Percentiles rank a stretch among this genome's conserved stretches.
phyloP scores from a whole-genome alignment of 2,113 vertebrate genomes.

The Pycnonotus jocosus region DNA sequence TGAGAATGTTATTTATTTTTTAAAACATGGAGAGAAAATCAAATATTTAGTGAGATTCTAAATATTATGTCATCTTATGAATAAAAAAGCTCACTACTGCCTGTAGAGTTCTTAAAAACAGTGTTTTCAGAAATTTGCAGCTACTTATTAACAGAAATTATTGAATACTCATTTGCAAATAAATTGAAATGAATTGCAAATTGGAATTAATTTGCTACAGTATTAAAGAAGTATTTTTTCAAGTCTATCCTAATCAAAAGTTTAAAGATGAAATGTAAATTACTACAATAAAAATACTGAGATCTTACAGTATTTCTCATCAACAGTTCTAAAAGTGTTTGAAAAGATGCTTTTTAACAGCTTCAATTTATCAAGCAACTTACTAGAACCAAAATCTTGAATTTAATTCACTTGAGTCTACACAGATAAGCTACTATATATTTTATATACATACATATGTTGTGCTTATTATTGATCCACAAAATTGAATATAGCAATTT shows the following conservation, averaged over 20 bases:
- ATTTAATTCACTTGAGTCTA: neutral
- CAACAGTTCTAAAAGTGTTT: neutral
- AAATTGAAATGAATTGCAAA: neutral
- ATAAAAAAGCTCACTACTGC: neutral
- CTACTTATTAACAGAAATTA: neutral
- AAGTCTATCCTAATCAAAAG: neutral
- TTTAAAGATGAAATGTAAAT: neutral
- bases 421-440: neutral
- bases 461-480: neutral
- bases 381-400: neutral
- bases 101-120: neutral
- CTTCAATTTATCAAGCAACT: neutral
- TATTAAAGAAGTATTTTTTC: neutral
- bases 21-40: fast-evolving
- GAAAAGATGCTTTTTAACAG: neutral
- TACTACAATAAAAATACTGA: neutral
- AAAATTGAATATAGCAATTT: neutral
- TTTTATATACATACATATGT: neutral
- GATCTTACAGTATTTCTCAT: neutral
- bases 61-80: neutral
- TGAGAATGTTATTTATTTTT: neutral
- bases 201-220: neutral
- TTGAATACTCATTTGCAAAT: neutral
- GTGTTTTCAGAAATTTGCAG: neutral
- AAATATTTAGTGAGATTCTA: neutral